These are phyloP conservation scores for Dastarcus helophoroides DNA, from an alignment of 2,888 invertebrate species.

Conservation along the genomic window DNA sequence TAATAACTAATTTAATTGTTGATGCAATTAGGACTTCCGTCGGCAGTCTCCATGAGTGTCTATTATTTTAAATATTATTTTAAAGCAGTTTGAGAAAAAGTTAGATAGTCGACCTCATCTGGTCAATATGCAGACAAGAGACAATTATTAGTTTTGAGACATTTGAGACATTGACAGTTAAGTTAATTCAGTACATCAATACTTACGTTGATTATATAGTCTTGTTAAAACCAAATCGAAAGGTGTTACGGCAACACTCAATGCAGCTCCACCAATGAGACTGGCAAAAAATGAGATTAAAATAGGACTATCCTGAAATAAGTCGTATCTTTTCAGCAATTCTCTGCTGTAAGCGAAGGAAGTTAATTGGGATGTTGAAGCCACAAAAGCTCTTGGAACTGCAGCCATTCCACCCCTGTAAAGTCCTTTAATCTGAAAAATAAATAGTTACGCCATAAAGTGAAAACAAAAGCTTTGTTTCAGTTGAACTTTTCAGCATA, in stretches of 20 bases:
- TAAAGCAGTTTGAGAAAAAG: too few species aligned
- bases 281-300: constrained; percentile 55
- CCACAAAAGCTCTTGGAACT: constrained; percentile 63
- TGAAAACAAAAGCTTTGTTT: too few species aligned
- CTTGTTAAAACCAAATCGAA: constrained; percentile 80
- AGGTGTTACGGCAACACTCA: constrained; percentile 70
- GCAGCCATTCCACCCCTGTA: constrained; percentile 68
- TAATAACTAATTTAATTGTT: neutral
- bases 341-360: constrained; percentile 59
- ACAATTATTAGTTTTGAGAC: too few species aligned
- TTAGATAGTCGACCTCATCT: too few species aligned
- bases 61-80: too few species aligned
- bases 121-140: neutral
- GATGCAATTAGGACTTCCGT: neutral
- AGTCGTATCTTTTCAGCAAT: constrained; percentile 31
- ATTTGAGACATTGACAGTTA: neutral
- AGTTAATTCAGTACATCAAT: neutral
- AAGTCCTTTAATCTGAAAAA: constrained; percentile 44
- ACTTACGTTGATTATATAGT: constrained; percentile 75
- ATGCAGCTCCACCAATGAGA: constrained; percentile 63
- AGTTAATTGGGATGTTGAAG: constrained; percentile 69
- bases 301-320: constrained; percentile 38
- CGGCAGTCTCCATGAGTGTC: too few species aligned
- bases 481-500: too few species aligned
- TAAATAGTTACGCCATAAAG: too few species aligned